Percentiles rank a stretch among this genome's conserved stretches.
These are phyloP conservation scores for Dryobotodes eremita DNA, from an alignment of 2,888 invertebrate species.

Conservation along the genomic window DNA sequence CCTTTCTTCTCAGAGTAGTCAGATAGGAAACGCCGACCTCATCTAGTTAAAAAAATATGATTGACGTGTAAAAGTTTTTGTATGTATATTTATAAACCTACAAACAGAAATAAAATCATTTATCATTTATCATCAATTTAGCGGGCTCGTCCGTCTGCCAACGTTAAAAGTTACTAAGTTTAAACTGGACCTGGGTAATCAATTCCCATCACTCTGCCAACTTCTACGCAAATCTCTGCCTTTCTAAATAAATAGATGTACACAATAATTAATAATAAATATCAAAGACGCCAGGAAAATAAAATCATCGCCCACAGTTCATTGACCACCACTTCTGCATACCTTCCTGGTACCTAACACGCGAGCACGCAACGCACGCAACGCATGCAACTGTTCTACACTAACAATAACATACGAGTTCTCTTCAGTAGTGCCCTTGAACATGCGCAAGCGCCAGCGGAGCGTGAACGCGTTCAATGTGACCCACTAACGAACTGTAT, in stretches of 20 bases:
- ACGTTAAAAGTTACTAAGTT: not conserved
- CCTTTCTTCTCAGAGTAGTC: no score
- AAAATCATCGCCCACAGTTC: slow-evolving; percentile 21
- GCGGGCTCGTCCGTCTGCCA: not conserved
- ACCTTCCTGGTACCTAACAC: slow-evolving; percentile 47
- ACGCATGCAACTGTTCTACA: slow-evolving; percentile 23
- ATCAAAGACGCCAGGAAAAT: not conserved
- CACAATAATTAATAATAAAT: not conserved
- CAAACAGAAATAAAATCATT: no score
- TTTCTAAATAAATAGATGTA: no score
- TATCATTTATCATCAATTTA: not conserved
- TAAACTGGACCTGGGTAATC: no score
- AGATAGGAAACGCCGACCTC: no score
- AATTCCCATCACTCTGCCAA: no score
- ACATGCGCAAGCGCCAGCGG: slow-evolving; percentile 43
- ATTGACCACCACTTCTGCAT: slow-evolving; percentile 28
- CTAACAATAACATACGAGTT: slow-evolving; percentile 4
- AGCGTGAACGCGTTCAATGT: slow-evolving; percentile 36
- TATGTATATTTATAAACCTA: no score
- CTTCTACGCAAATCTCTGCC: no score
- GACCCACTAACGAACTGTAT: slow-evolving; percentile 52
- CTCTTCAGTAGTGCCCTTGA: slow-evolving; percentile 47
- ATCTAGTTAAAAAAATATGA: no score
- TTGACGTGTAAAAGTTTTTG: no score
- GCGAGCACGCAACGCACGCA: slow-evolving; percentile 50